phyloP scores from a whole-genome alignment of 2,888 invertebrate species.

The Diogma glabrata region DNA sequence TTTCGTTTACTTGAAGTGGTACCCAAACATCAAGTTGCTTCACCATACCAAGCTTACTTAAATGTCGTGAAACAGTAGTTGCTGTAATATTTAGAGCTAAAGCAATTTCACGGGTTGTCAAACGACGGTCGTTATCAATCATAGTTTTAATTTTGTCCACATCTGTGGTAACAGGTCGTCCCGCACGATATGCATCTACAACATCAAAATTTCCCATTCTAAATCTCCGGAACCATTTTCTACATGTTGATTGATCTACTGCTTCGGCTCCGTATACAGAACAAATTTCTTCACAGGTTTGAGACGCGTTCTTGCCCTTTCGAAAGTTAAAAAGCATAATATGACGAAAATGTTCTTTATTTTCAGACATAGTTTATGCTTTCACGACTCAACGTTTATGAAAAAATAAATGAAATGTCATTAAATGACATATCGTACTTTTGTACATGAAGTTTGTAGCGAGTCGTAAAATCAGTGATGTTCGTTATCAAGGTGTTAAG shows the following conservation, averaged over 20 bases:
- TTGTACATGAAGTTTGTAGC: too few relatives aligned
- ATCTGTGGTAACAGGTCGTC: too few relatives aligned
- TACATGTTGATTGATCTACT: background rate
- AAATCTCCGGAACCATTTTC: slow-evolving; percentile 2
- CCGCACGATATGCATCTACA: too few relatives aligned
- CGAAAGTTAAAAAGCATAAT: slow-evolving; percentile 5
- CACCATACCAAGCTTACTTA: background rate
- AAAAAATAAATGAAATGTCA: too few relatives aligned
- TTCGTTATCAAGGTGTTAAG: too few relatives aligned
- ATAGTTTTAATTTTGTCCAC: too few relatives aligned
- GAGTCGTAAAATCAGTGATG: too few relatives aligned
- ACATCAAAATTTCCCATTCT: too few relatives aligned
- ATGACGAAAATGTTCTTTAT: slow-evolving; percentile 6
- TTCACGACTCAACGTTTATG: too few relatives aligned
- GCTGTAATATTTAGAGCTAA: background rate
- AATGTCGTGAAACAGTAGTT: slow-evolving; percentile 3
- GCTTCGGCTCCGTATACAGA: background rate
- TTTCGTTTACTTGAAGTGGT: background rate
- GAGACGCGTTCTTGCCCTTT: background rate
- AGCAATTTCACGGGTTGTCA: background rate
- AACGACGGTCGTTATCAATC: too few relatives aligned
- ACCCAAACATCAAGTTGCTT: background rate
- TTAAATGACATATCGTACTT: too few relatives aligned
- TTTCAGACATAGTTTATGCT: slow-evolving; percentile 17
- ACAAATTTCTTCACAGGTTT: background rate